Evolutionary conservation across 2,888 invertebrate genomes (phyloP), one percentile per base, ranked within the genome.

Genomic region (Drosophila kokeensis): DNA sequence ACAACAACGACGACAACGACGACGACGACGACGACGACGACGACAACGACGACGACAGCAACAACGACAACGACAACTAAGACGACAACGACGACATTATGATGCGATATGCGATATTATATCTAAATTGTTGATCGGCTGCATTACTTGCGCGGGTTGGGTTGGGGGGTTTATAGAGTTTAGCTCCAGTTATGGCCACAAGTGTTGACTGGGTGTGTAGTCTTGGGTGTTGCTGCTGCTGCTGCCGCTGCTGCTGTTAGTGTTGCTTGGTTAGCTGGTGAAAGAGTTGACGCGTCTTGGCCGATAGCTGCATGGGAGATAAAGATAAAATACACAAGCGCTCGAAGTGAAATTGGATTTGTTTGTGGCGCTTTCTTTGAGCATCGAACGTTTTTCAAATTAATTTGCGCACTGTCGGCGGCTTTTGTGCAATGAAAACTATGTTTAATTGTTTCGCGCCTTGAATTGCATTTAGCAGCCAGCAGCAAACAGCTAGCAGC

Each of bases 21-120:
- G 18, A 38, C 24, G 29, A 27, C 59, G 45, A 38, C 42, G 29
- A 52, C 63, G 34, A 66, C 80, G 45, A 60, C 59, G 45, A 38
- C 42, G 27, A 52, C 63, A 30, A 66, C 80, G 45, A 60, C 80
- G 45, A 60, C 53, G 34, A 53, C 62, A 49, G 69, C 79, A 54
- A 58, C 71, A 45, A 42, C 53, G 32, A 69, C 70, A 58, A 54
- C 61, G 60, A 77, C 48, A 50, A 30, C 59, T 15, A 60, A 57
- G 53, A 62, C 61, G 62, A 68, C 77, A 66, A 77, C 79, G 85
- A 71, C 87, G 72, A 84, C 84, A 84, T 89, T 84, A 89, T 85
- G 85, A 86, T 87, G 90, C 84, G 90, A 90, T 90, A 87, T 90
- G 90, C 90, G 90, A 89, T 90, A 90, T 89, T 81, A 82, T 87